These are phyloP conservation scores for Pimephales promelas DNA, from an alignment of 2,113 vertebrate genomes.

Conservation along the genomic window DNA sequence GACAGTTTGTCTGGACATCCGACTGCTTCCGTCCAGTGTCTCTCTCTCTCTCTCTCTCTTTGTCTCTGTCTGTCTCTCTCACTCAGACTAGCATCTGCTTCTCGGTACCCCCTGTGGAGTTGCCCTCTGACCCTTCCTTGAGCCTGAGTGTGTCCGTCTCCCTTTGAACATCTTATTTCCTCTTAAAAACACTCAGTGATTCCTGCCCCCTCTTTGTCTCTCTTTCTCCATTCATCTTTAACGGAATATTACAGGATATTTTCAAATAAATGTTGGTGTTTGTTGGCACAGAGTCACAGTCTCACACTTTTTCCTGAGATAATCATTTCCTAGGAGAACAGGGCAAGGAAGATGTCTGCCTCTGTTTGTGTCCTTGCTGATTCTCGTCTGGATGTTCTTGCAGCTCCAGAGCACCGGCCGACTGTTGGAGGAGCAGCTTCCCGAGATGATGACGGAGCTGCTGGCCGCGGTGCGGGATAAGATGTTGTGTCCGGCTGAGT, in stretches of 20 bases:
- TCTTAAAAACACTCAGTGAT: neutral
- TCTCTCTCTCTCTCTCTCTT: constrained; percentile 1
- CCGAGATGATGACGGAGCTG: constrained; percentile 96
- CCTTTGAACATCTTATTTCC: neutral
- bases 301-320: neutral
- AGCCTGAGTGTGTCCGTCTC: constrained; percentile 36
- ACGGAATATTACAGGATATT: neutral
- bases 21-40: constrained; percentile 8
- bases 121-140: constrained; percentile 44
- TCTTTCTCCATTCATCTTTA: neutral
- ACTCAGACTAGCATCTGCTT: constrained; percentile 19
- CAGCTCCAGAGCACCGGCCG: constrained; percentile 94
- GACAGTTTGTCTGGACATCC: constrained; percentile 47
- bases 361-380: neutral
- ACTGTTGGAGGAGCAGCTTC: constrained; percentile 95
- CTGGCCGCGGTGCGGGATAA: constrained; percentile 91
- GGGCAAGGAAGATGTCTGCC: neutral
- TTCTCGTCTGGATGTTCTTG: neutral
- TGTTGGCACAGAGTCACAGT: neutral
- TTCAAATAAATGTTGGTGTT: neutral
- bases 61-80: neutral
- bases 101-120: neutral
- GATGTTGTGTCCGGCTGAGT: constrained; percentile 95
- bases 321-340: neutral
- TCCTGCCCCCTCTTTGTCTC: constrained; percentile 4